phyloP scores from a whole-genome alignment of 2,888 invertebrate species.

The Philonicus albiceps region DNA sequence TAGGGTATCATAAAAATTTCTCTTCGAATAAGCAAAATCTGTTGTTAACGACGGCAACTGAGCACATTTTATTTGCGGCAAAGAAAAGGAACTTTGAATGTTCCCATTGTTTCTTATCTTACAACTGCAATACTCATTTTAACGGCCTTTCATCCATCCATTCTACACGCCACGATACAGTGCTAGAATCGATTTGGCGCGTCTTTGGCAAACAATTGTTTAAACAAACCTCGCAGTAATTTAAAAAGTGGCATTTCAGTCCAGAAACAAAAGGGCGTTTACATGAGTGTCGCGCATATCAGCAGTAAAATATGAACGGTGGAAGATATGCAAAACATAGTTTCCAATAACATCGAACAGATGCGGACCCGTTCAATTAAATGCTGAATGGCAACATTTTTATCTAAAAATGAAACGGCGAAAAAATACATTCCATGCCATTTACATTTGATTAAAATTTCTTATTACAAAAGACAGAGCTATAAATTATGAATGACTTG shows the following conservation, averaged over 20 bases:
- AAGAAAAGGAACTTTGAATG: not conserved
- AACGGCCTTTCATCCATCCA: not conserved
- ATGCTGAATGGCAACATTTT: not conserved
- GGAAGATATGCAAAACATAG: not conserved
- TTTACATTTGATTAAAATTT: not conserved
- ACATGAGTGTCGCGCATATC: not conserved
- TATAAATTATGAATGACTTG: not conserved
- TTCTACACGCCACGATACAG: not conserved
- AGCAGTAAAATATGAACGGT: not conserved
- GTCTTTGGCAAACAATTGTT: not conserved
- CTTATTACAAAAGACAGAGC: not conserved
- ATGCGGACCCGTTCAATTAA: not conserved
- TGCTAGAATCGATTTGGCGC: not conserved
- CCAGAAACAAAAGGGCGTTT: not conserved
- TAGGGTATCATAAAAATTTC: not conserved
- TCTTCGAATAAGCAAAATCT: not conserved
- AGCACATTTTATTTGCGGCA: not conserved
- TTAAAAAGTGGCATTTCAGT: not conserved
- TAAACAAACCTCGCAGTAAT: not conserved
- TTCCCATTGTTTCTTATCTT: not conserved
- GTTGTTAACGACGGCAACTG: not conserved
- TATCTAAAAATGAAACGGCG: not conserved
- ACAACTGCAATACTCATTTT: not conserved
- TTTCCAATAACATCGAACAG: not conserved
- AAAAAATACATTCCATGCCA: not conserved